Percentiles rank a stretch among this genome's conserved stretches.
These are phyloP conservation scores for Coleophora deauratella DNA, from an alignment of 2,888 invertebrate species.

Conservation along the genomic window DNA sequence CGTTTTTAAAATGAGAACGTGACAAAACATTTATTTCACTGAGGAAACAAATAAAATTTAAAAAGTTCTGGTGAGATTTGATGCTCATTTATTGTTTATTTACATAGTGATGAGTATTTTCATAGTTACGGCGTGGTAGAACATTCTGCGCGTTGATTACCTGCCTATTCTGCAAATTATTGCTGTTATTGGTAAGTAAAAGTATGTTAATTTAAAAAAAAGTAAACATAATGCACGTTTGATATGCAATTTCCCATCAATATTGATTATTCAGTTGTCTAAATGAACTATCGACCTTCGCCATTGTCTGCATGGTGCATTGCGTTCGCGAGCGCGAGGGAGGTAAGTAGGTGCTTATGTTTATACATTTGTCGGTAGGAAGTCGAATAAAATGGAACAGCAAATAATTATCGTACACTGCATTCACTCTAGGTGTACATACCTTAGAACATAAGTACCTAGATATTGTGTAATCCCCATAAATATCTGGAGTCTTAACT, in stretches of 20 bases:
- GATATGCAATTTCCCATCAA: not conserved
- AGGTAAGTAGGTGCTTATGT: slow-evolving; percentile 33
- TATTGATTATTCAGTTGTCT: slow-evolving; percentile 15
- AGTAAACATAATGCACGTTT: too few species aligned
- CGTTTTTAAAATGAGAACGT: slow-evolving; percentile 73
- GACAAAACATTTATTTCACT: slow-evolving; percentile 67
- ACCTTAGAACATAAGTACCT: too few species aligned
- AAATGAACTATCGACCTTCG: slow-evolving; percentile 66
- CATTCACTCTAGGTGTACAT: too few species aligned
- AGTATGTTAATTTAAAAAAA: slow-evolving; percentile 16
- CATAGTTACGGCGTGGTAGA: slow-evolving; percentile 73
- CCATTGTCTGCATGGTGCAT: slow-evolving; percentile 74
- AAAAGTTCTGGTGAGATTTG: slow-evolving; percentile 65
- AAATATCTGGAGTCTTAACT: too few species aligned
- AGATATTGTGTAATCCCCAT: too few species aligned
- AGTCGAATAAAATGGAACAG: too few species aligned
- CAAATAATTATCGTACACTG: too few species aligned
- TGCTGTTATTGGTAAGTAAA: slow-evolving; percentile 63
- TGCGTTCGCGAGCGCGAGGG: slow-evolving; percentile 48
- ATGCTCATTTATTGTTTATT: slow-evolving; percentile 74
- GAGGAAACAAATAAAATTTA: slow-evolving; percentile 64
- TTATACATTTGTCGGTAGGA: slow-evolving; percentile 9
- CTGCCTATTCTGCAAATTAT: slow-evolving; percentile 59
- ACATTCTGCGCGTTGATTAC: slow-evolving; percentile 61
- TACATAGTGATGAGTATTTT: slow-evolving; percentile 72